Evolutionary conservation across 2,113 vertebrate species (phyloP), one percentile per base, ranked within the genome.

Genomic region (Oxyura jamaicensis): DNA sequence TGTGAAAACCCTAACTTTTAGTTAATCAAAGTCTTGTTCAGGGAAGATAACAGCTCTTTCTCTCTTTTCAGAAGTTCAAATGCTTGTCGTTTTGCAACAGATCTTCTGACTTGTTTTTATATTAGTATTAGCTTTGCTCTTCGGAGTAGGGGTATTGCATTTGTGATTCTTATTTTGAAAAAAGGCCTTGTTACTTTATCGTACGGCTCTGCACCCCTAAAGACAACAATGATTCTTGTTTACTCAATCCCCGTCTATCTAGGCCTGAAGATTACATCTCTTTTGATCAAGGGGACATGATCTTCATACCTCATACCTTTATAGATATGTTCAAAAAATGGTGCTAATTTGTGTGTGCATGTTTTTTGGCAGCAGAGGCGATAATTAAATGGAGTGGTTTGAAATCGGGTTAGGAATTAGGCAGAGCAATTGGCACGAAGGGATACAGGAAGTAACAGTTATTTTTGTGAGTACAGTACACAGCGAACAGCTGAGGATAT

Each of bases 371-470:
- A 55, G 59, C 46, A 55, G 59, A 93, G 33, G 55, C n/a, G 21
- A 41, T 90, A 96, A 83, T 91, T 83, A 76, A 53, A 62, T 53
- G 63, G 12, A 77, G 44, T 66, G 10, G 6, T 65, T 87, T 35
- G 74, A 84, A 83, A 79, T 75, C 22, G 31, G 55, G 16, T 83
- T 80, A 42, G 59, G 66, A 80, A 80, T 63, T 55, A 46, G 44
- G 36, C 3, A 1, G 59, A 58, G 63, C 42, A 69, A 29, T 35
- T 7, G 52, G 8, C 29, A 9, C 39, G 53, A 87, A 39, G 13
- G 52, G 31, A 50, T 31, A 52, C 29, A 68, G 39, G 41, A 62
- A 16, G 22, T 76, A 33, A 33, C 26, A 39, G 1, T 86, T 85
- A 41, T 69, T 55, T 83, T 29, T 85, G 41, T 73, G 48, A 90